A percentile compares a stretch with the other conserved stretches of the same genome.
Conservation (phyloP, 1,140 invertebrate genomes). For the Dryas iulia region DNA sequence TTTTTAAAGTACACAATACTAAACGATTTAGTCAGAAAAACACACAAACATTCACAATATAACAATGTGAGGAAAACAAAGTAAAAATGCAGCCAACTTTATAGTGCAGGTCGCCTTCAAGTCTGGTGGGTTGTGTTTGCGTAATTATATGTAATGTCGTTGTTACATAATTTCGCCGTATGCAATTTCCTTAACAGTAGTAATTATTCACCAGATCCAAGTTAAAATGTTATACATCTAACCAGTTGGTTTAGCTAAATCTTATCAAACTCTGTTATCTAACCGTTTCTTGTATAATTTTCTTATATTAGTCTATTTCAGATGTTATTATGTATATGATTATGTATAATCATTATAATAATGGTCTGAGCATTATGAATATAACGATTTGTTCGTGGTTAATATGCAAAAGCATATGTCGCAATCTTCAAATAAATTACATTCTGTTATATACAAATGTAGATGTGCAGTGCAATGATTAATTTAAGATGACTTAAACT, state of each 20-base stretch:
- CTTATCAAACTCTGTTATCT: not conserved
- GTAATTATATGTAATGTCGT: slow-evolving; percentile 22
- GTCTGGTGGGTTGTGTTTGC: slow-evolving; percentile 14
- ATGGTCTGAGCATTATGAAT: not conserved
- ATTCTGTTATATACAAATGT: too few species aligned
- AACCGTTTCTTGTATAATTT: not conserved
- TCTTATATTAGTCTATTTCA: not conserved
- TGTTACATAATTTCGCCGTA: slow-evolving; percentile 25
- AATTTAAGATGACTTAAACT: too few species aligned
- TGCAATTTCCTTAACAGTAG: slow-evolving; percentile 10
- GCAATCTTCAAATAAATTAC: not conserved
- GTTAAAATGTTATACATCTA: slow-evolving; percentile 6
- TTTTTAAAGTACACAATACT: not conserved
- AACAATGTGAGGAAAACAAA: not conserved
- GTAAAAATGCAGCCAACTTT: slow-evolving; percentile 10
- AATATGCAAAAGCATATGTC: not conserved
- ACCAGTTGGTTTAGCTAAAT: not conserved
- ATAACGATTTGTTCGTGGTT: not conserved
- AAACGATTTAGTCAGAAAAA: not conserved
- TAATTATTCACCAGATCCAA: slow-evolving; percentile 16
- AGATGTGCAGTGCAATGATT: not conserved
- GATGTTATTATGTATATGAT: not conserved
- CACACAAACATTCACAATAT: not conserved
- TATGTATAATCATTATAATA: not conserved
- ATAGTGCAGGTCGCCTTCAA: slow-evolving; percentile 22